Percentiles rank a stretch among this genome's conserved stretches.
Conservation (phyloP, 1,140 invertebrate genomes). For the Drosophila neocordata region DNA sequence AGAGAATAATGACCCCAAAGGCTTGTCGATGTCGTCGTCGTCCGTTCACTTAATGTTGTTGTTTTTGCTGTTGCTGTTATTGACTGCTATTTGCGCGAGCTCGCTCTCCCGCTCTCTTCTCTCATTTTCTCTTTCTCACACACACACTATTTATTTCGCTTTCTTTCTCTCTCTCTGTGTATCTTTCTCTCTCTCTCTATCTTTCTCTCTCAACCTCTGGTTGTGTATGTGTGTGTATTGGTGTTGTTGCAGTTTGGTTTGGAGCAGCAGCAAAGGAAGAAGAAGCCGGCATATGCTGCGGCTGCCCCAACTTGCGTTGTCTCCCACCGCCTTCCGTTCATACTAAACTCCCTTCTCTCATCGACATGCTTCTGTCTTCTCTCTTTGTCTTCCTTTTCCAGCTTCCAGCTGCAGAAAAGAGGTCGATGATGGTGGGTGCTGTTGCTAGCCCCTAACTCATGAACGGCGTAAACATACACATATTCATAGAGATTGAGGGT, state of each 20-base stretch:
- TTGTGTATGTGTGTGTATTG: conserved; percentile 34
- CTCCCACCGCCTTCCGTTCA: conserved; percentile 15
- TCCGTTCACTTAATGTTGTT: conserved; percentile 43
- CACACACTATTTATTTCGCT: neutral
- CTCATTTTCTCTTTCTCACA: neutral
- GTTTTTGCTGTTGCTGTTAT: conserved; percentile 56
- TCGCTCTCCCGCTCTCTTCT: conserved; percentile 47
- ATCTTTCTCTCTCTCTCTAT: conserved; percentile 22
- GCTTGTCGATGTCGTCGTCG: conserved; percentile 56
- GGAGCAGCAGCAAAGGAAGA: conserved; percentile 61
- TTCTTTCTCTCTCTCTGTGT: neutral
- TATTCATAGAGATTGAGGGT: conserved; percentile 32
- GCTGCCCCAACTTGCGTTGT: conserved; percentile 36
- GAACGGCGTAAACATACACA: conserved; percentile 23
- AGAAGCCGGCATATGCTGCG: conserved; percentile 78
- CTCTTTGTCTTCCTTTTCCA: conserved; percentile 6
- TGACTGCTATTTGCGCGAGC: conserved; percentile 73
- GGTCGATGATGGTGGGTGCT: conserved; percentile 77
- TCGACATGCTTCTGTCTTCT: conserved; percentile 9
- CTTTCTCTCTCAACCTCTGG: conserved; percentile 1
- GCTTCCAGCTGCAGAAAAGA: conserved; percentile 70
- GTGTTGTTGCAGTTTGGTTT: conserved; percentile 50
- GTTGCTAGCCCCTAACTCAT: conserved; percentile 37
- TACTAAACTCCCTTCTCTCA: conserved; percentile 21
- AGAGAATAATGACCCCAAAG: conserved; percentile 83